Evolutionary conservation across 2,797 vertebrate species (phyloP).

Genomic region (Cephalopachus bancanus): DNA sequence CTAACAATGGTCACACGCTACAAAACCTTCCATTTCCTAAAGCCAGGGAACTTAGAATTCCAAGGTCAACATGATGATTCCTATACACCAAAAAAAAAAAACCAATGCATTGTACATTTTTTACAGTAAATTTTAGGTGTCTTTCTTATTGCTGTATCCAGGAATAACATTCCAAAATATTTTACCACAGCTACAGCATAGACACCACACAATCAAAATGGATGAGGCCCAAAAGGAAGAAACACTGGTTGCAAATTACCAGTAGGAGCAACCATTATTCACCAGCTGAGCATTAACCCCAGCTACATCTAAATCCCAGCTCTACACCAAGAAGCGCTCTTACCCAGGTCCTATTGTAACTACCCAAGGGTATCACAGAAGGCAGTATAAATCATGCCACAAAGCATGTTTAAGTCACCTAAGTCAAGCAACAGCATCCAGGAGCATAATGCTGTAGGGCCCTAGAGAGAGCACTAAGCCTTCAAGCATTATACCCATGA

Average conservation of each 20-base stretch:
- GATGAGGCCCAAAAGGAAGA: constrained; percentile 41
- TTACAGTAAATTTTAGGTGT: constrained; percentile 68
- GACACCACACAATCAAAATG: constrained; percentile 52
- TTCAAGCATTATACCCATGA: constrained; percentile 48
- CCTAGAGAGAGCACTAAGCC: not conserved
- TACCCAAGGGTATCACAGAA: constrained; percentile 35
- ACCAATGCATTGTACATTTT: constrained; percentile 64
- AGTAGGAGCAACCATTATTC: not conserved
- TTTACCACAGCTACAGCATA: constrained; percentile 24
- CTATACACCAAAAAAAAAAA: constrained; percentile 68
- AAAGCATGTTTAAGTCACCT: not conserved
- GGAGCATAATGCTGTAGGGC: constrained; percentile 22
- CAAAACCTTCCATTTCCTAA: constrained; percentile 86
- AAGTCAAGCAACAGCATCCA: constrained; percentile 48
- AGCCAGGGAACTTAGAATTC: constrained; percentile 85
- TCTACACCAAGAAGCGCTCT: constrained; percentile 74
- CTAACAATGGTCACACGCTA: constrained; percentile 89
- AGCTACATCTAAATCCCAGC: constrained; percentile 63
- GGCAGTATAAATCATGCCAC: constrained; percentile 36
- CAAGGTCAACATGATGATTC: constrained; percentile 79
- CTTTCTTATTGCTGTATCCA: constrained; percentile 61
- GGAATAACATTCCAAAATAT: constrained; percentile 62
- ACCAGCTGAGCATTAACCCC: not conserved
- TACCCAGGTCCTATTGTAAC: constrained; percentile 66
- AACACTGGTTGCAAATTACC: constrained; percentile 49